Evolutionary conservation across 2,888 invertebrate genomes (phyloP).

Genomic region (Ramazzottius varieornatus): DNA sequence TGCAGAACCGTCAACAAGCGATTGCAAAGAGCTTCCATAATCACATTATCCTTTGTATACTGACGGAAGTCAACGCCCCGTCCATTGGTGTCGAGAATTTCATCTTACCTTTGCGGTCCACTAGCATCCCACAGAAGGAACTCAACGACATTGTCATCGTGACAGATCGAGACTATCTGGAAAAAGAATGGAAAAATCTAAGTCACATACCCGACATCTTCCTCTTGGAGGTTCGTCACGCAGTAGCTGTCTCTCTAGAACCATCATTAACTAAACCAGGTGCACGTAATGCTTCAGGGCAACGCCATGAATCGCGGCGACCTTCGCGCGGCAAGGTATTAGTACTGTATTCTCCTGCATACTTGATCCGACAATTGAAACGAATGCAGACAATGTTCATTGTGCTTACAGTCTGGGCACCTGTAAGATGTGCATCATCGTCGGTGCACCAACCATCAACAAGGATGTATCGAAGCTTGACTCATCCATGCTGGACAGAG

Average conservation of each 20-base stretch:
- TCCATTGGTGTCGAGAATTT: not conserved
- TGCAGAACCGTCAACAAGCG: constrained; percentile 6
- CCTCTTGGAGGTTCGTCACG: constrained; percentile 3
- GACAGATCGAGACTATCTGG: constrained; percentile 8
- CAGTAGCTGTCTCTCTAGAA: not conserved
- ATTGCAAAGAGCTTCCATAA: constrained; percentile 8
- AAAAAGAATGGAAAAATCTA: constrained; percentile 10
- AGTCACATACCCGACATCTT: constrained; percentile 9
- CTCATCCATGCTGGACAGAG: not conserved
- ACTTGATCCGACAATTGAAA: no score
- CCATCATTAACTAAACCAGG: not conserved
- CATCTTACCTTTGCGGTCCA: constrained; percentile 1
- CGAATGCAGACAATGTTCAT: no score
- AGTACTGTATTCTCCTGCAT: no score
- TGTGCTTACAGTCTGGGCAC: not conserved
- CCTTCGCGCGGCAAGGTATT: not conserved
- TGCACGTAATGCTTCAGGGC: not conserved
- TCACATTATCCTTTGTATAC: not conserved
- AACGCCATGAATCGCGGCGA: not conserved
- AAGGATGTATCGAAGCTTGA: not conserved
- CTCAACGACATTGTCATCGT: constrained; percentile 10
- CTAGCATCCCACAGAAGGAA: constrained; percentile 6
- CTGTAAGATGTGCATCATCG: not conserved
- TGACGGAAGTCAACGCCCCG: not conserved
- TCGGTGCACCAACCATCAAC: not conserved